Evolutionary conservation across 2,797 vertebrate species (phyloP).

Genomic region (Enteromius anoplus): DNA sequence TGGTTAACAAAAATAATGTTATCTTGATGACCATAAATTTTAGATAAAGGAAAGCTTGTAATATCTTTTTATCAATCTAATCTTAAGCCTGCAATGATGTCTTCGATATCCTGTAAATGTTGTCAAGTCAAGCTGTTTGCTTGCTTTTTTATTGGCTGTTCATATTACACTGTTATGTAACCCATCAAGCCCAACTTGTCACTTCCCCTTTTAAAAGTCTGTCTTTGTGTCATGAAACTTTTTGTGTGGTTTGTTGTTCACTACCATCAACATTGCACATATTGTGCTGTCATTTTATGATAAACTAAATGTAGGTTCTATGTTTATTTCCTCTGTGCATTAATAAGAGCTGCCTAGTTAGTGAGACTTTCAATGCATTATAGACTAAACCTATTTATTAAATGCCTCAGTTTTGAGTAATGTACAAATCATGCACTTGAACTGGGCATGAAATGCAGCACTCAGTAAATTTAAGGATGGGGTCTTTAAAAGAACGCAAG

Average conservation of each 20-base stretch:
- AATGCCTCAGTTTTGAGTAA: background rate
- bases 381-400: background rate
- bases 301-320: background rate
- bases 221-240: background rate
- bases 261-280: background rate
- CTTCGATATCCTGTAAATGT: background rate
- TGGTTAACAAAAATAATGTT: background rate
- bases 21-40: background rate
- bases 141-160: conserved; percentile 6
- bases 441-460: background rate
- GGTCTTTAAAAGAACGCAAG: background rate
- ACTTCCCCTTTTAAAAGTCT: background rate
- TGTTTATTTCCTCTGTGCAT: background rate
- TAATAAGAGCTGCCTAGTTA: background rate
- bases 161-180: conserved; percentile 13
- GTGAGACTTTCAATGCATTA: background rate
- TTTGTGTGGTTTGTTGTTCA: background rate
- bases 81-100: background rate
- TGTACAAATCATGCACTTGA: background rate
- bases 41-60: background rate
- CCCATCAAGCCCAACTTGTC: conserved; percentile 12
- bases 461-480: background rate
- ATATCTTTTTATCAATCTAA: background rate
- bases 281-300: background rate
- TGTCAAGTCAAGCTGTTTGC: background rate